Evolutionary conservation across 2,113 vertebrate species (phyloP), one percentile per base, ranked within the genome.

Genomic region (Lophotis ruficrista): DNA sequence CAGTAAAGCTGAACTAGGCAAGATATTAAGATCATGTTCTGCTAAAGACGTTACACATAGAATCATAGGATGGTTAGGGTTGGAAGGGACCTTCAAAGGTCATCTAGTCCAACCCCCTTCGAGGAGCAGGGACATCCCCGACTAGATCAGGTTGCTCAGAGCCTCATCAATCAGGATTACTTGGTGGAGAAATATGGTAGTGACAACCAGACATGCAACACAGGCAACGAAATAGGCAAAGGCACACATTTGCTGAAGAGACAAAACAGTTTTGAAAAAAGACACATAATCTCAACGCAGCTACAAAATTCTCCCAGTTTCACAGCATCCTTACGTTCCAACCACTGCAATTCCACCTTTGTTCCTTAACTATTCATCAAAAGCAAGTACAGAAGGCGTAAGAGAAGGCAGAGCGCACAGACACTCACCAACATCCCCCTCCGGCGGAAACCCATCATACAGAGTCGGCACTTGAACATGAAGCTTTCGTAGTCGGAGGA

Each of bases 391-490:
- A 33, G 76, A 35, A 73, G 66, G 5, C 48, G 28, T 3, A 37
- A 58, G 43, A 35, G 58, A n/a, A 56, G 28, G 18, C 11, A 15
- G n/a, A 84, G 18, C 48, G 31, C 14, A 1, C 2, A 3, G n/a
- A 61, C 62, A 97, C 98, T 99, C 97, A 99, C 99, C 99, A 99
- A 96, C 99, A 99, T 99, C 79, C 99, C 99, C 66, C 99, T 98
- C 16, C 99, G 98, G 57, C 99, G 98, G 97, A 99, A 99, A 31
- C 99, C 99, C 99, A 99, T 99, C 99, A 99, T 99, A 50, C 99
- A 99, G 48, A 99, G 96, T 8, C 99, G 98, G 96, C 99, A 99
- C 97, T 99, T 99, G 98, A 99, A 99, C 92, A 99, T 98, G 97
- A 99, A 99, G 98, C 99, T 99, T 94, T 99, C 99, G 0, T 99